Evolutionary conservation across 2,113 vertebrate species (phyloP).

Genomic region (Aplodontia rufa): DNA sequence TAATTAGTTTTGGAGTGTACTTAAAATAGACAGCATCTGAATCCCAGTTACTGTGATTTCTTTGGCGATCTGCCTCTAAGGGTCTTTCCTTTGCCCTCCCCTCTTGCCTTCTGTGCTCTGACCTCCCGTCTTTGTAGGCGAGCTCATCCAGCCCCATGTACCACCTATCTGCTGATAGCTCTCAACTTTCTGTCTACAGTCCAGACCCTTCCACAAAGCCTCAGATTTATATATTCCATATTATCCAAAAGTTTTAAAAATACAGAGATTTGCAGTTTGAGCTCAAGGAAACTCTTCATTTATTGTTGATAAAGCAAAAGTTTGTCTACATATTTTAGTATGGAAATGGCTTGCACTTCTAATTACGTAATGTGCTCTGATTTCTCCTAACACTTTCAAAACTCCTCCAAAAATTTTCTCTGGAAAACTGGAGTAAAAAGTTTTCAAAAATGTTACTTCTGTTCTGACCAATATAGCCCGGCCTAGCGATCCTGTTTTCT

Average conservation of each 20-base stretch:
- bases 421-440: background rate
- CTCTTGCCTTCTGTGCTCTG: background rate
- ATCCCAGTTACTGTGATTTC: background rate
- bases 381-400: background rate
- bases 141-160: background rate
- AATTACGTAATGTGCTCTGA: background rate
- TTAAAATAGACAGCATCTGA: background rate
- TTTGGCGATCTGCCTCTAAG: background rate
- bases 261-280: background rate
- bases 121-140: background rate
- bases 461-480: background rate
- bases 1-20: constrained; percentile 5
- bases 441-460: background rate
- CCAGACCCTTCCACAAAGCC: background rate
- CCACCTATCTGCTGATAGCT: background rate
- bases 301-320: background rate
- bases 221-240: background rate
- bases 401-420: background rate
- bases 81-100: accelerated
- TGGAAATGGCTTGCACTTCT: background rate
- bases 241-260: background rate
- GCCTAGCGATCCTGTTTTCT: background rate
- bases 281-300: background rate
- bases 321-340: background rate
- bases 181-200: background rate